phyloP scores from a whole-genome alignment of 2,797 vertebrate genomes.

The Rallus crepitans region DNA sequence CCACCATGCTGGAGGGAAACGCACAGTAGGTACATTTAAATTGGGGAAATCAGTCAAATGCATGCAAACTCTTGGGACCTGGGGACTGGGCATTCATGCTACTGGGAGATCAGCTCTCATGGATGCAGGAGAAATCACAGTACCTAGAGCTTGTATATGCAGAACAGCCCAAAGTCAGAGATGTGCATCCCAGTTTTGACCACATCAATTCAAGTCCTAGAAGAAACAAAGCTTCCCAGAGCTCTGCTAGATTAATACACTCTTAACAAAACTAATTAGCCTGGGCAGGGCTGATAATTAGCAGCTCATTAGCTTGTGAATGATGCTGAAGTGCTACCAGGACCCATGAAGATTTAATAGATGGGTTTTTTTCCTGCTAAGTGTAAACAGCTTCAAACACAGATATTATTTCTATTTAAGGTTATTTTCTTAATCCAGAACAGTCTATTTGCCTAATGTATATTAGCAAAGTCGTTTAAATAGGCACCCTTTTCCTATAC shows the following conservation, averaged over 20 bases:
- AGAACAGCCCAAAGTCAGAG: not conserved
- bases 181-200: not conserved
- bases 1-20: not conserved
- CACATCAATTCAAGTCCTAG: not conserved
- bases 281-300: conserved; percentile 23
- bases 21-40: not conserved
- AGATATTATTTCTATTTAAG: not conserved
- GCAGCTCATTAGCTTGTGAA: conserved; percentile 40
- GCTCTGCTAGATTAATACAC: not conserved
- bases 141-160: not conserved
- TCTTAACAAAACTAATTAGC: conserved; percentile 52
- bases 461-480: not conserved
- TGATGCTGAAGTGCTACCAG: conserved; percentile 21
- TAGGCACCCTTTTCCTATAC: not conserved
- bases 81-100: not conserved
- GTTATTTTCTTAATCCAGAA: not conserved
- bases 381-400: conserved; percentile 24
- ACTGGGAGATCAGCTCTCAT: not conserved
- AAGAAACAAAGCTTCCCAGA: conserved; percentile 4
- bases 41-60: not conserved
- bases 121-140: not conserved
- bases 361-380: too few species aligned
- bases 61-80: not conserved
- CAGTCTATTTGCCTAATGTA: not conserved
- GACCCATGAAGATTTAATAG: conserved; percentile 16